Conservation (phyloP, 2,888 invertebrate species). For the Philereme vetulata region DNA sequence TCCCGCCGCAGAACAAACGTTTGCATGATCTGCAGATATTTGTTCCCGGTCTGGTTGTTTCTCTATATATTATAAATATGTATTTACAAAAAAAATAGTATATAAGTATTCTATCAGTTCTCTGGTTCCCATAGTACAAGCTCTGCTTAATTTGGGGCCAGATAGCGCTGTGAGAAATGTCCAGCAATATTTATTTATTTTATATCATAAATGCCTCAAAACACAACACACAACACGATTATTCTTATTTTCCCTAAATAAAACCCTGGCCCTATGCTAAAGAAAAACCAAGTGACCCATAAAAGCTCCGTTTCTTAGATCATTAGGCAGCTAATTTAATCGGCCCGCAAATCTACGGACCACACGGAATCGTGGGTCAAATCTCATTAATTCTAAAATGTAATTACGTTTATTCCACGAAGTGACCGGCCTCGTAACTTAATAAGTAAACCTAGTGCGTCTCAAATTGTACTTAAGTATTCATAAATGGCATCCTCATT, state of each 20-base stretch:
- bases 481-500: slow-evolving; percentile 7
- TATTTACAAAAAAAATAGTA: too few species aligned
- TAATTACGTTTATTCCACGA: slow-evolving; percentile 31
- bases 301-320: slow-evolving; percentile 52
- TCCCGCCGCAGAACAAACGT: too few species aligned
- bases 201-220: too few species aligned
- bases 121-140: too few species aligned
- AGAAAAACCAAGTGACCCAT: slow-evolving; percentile 36
- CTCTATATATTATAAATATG: too few species aligned
- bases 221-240: too few species aligned
- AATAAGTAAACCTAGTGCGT: slow-evolving; percentile 40
- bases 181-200: too few species aligned
- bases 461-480: slow-evolving; percentile 4
- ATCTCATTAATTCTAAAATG: slow-evolving; percentile 56
- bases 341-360: slow-evolving; percentile 50
- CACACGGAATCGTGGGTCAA: slow-evolving; percentile 48
- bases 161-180: too few species aligned
- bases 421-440: slow-evolving; percentile 59
- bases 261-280: slow-evolving; percentile 14
- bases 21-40: too few species aligned
- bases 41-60: too few species aligned
- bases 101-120: too few species aligned
- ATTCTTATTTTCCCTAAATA: slow-evolving; percentile 13
- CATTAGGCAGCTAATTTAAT: slow-evolving; percentile 70
- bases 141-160: too few species aligned